Evolutionary conservation across 1,140 invertebrate species (phyloP).

Genomic region (Euborellia annulipes): DNA sequence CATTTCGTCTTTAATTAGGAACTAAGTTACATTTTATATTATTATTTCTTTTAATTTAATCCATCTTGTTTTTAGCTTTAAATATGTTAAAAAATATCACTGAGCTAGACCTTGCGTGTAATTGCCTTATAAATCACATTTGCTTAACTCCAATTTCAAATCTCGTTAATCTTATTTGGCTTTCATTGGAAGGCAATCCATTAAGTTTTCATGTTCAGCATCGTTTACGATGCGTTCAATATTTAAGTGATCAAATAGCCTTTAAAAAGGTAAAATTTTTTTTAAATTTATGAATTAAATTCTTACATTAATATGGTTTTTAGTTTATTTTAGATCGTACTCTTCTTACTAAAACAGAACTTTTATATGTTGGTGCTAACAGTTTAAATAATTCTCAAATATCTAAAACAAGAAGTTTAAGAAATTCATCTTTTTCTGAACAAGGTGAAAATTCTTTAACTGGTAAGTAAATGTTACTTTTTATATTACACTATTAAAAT

Average conservation of each 20-base stretch:
- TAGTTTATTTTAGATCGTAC: constrained; percentile 39
- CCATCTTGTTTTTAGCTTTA: constrained; percentile 2
- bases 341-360: constrained; percentile 34
- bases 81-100: constrained; percentile 30
- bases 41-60: neutral
- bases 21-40: too few relatives aligned
- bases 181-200: constrained; percentile 43
- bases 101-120: constrained; percentile 42
- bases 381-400: too few relatives aligned
- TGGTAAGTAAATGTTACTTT: too few relatives aligned
- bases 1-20: too few relatives aligned
- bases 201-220: constrained; percentile 40
- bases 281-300: constrained; percentile 3
- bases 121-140: constrained; percentile 42
- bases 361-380: constrained; percentile 25
- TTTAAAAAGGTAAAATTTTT: constrained; percentile 27
- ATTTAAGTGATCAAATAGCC: constrained; percentile 36
- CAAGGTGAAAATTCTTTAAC: too few relatives aligned
- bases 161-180: constrained; percentile 32
- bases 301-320: constrained; percentile 8
- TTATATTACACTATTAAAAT: too few relatives aligned
- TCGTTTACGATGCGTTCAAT: constrained; percentile 33
- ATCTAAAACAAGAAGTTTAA: too few relatives aligned
- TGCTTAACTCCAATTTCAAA: constrained; percentile 34
- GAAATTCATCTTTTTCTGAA: too few relatives aligned